Base-by-base conservation (phyloP, 2,888 invertebrate species). In the Pollenia griseotomentosa region DNA sequence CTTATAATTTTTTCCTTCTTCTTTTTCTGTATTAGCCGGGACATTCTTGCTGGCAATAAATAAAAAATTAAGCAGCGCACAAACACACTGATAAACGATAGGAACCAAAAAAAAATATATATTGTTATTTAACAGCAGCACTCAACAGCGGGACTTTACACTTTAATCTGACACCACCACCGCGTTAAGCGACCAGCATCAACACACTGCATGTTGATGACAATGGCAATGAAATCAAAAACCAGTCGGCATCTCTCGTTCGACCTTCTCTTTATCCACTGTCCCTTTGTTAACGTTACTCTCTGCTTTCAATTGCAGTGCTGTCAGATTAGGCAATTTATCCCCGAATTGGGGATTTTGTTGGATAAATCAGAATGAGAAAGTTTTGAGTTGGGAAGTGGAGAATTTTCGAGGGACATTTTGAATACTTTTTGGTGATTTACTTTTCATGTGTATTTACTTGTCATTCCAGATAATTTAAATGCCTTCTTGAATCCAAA, bases 201-300 rank as follows among this genome's bases (percentile, higher is more conserved):
- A 73, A 83, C 80, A 87, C 86, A 46, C 55, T 46, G 75, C 91
- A 90, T 90, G 89, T 90, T 70, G 89, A 90, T 84, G 84, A 79
- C 87, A 82, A 90, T 78, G 77, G 57, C 86, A 83, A 88, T 71
- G 88, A 89, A 73, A 70, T 65, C 83, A 55, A 61, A 82, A 75
- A 74, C 82, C 82, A 74, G 86, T 70, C 74, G 63, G 42, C 33
- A 48, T 75, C 33, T 66, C 46, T 65, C 11, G 46, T 9, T 53
- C 59, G 65, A 83, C 63, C 71, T 81, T 82, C 65, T 65, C 53
- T 66, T 68, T 77, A 71, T 66, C 53, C 63, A 59, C 79, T 71
- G 68, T 55, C 55, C 46, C n/a, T 40, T 68, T 61, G 44, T 70
- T 83, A 59, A 87, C 90, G 55, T 44, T 71, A 14, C 40, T n/a